Percentiles rank a stretch among this genome's conserved stretches.
Evolutionary conservation across 1,140 invertebrate species (phyloP).

Genomic region (Rhynchophorus ferrugineus): DNA sequence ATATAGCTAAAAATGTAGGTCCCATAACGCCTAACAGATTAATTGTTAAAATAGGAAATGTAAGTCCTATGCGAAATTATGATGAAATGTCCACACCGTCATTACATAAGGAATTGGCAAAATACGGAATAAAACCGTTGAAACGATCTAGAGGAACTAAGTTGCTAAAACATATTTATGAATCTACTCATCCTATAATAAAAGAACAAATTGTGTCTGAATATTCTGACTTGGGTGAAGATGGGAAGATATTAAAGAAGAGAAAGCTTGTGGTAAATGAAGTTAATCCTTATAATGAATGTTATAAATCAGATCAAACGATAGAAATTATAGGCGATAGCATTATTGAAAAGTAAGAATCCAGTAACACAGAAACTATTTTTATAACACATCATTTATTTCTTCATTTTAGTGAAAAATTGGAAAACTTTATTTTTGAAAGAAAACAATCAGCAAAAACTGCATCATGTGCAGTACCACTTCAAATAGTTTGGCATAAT

Average conservation of each 20-base stretch:
- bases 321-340: slow-evolving; percentile 20
- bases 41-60: slow-evolving; percentile 44
- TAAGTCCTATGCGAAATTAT: slow-evolving; percentile 49
- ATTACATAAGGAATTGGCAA: slow-evolving; percentile 46
- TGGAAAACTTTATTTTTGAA: slow-evolving; percentile 36
- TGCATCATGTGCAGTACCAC: slow-evolving; percentile 42
- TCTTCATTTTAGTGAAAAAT: slow-evolving; percentile 41
- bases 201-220: slow-evolving; percentile 11
- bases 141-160: slow-evolving; percentile 41
- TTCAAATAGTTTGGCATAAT: slow-evolving; percentile 52
- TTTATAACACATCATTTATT: slow-evolving; percentile 2
- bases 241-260: slow-evolving; percentile 14
- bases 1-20: too few species aligned
- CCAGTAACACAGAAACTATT: background rate
- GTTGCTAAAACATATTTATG: slow-evolving; percentile 38
- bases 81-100: slow-evolving; percentile 45
- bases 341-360: slow-evolving; percentile 18
- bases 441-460: slow-evolving; percentile 32
- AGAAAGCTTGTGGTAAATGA: too few species aligned
- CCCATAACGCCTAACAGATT: slow-evolving; percentile 12
- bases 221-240: slow-evolving; percentile 9
- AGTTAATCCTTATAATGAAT: background rate
- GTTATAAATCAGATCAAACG: background rate
- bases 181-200: slow-evolving; percentile 36
- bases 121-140: slow-evolving; percentile 51